Percentiles rank a stretch among this genome's conserved stretches.
Conservation (phyloP, 2,888 invertebrate species). For the Meteorus colon region DNA sequence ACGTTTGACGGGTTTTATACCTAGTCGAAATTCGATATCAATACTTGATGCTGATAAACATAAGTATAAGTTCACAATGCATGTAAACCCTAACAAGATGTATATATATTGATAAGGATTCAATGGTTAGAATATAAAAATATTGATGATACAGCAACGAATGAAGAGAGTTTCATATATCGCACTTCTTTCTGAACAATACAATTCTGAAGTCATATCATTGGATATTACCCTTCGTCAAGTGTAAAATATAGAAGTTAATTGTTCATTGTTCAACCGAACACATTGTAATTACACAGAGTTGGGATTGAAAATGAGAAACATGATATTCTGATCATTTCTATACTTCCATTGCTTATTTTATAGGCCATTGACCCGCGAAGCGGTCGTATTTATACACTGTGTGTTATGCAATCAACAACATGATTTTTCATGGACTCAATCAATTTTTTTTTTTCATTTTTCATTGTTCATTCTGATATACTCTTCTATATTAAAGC, state of each 20-base stretch:
- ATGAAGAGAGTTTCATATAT: not conserved
- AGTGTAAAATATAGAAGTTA: too few relatives aligned
- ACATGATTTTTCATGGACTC: not conserved
- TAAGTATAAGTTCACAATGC: not conserved
- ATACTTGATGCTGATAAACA: not conserved
- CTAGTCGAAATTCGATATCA: not conserved
- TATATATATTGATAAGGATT: not conserved
- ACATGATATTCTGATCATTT: too few relatives aligned
- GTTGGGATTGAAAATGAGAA: too few relatives aligned
- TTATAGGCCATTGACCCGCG: not conserved
- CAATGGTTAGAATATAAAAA: not conserved
- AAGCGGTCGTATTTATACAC: not conserved
- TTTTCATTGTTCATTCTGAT: not conserved
- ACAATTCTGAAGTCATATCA: too few relatives aligned
- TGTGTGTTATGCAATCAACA: not conserved
- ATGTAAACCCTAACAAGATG: not conserved
- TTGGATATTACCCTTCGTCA: too few relatives aligned
- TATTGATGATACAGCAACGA: not conserved
- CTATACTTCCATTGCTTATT: not conserved
- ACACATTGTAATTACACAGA: too few relatives aligned
- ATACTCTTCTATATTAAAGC: not conserved
- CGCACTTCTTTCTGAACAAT: not conserved
- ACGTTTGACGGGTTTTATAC: not conserved
- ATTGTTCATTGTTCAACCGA: too few relatives aligned
- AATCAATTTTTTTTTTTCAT: not conserved